These are phyloP conservation scores for Melierax canorus DNA, from an alignment of 2,113 vertebrate species.

Conservation along the genomic window DNA sequence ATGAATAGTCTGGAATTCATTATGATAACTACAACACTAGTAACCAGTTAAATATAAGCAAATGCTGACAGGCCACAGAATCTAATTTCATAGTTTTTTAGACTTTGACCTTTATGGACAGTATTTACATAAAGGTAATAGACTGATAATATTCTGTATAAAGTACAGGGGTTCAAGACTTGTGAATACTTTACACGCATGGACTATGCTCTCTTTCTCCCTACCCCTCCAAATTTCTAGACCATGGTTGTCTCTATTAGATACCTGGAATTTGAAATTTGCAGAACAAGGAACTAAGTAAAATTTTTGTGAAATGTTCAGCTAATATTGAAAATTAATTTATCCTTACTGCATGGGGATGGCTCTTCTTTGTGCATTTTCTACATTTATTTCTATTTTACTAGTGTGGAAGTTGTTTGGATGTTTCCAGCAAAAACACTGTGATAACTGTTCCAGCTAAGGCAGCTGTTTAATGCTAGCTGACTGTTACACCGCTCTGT, in stretches of 20 bases:
- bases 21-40: background rate
- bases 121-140: background rate
- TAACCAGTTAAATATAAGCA: background rate
- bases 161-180: background rate
- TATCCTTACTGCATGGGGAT: background rate
- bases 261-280: background rate
- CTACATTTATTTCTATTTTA: background rate
- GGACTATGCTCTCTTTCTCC: background rate
- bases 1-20: conserved; percentile 5
- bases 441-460: background rate
- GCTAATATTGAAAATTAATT: background rate
- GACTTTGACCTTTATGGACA: background rate
- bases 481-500: background rate
- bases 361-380: background rate
- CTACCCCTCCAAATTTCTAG: background rate
- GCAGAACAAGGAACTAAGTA: background rate
- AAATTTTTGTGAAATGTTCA: background rate
- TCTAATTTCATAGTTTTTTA: background rate
- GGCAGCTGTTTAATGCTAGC: background rate
- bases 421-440: background rate
- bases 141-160: background rate
- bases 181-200: background rate
- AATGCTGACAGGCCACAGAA: background rate
- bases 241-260: background rate
- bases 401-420: background rate